Conservation (phyloP, 2,797 vertebrate species). For the Linurgus olivaceus region DNA sequence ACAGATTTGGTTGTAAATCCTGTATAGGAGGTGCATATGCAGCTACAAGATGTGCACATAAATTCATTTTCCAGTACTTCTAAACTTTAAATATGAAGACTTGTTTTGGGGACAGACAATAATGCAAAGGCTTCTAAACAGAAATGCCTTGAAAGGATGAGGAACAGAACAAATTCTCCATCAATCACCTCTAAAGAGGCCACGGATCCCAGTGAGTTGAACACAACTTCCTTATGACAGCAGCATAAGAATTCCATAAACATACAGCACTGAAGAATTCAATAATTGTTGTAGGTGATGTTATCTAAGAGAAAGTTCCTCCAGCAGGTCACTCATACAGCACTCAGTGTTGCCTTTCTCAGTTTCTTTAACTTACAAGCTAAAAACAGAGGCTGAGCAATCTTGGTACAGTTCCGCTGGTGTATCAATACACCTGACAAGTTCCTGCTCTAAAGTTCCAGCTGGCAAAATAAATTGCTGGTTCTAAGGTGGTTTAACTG, state of each 20-base stretch:
- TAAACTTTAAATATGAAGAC: neutral
- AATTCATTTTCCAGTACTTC: neutral
- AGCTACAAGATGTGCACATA: neutral
- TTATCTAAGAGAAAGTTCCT: neutral
- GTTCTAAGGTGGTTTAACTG: neutral
- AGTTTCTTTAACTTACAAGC: neutral
- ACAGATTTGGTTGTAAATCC: neutral
- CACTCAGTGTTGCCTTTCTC: neutral
- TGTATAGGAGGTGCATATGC: neutral
- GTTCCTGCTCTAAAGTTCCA: neutral
- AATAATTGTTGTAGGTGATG: neutral
- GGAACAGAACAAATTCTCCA: neutral
- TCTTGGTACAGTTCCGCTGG: neutral
- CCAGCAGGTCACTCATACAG: neutral
- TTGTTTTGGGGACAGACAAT: neutral
- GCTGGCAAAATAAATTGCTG: neutral
- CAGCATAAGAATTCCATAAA: neutral
- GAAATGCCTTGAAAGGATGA: neutral
- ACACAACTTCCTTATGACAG: neutral
- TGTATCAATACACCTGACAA: neutral
- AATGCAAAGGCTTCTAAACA: neutral
- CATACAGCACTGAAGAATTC: neutral
- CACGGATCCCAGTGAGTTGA: neutral
- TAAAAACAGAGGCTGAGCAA: neutral
- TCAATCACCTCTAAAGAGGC: neutral